These are phyloP conservation scores for Cynodonichthys magdalenae DNA, from an alignment of 2,797 vertebrate species.

Conservation along the genomic window DNA sequence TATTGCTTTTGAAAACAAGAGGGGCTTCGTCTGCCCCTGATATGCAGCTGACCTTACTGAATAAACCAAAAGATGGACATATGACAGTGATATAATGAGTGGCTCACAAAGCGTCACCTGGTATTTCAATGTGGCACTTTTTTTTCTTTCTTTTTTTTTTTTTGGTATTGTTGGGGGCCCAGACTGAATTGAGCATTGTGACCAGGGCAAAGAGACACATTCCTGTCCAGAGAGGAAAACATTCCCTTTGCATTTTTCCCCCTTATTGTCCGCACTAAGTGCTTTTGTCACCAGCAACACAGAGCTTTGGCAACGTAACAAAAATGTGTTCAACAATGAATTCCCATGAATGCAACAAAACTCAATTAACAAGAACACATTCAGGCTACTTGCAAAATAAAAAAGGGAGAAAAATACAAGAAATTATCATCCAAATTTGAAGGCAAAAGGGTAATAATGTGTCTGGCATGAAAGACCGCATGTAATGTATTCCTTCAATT, in stretches of 20 bases:
- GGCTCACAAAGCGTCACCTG: slow-evolving; percentile 66
- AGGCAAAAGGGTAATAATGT: not conserved
- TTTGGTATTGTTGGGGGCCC: slow-evolving; percentile 7
- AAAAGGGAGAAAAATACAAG: too few species aligned
- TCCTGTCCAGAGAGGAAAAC: slow-evolving; percentile 57
- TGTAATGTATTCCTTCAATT: not conserved
- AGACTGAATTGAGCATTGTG: slow-evolving; percentile 62
- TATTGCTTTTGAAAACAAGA: slow-evolving; percentile 32
- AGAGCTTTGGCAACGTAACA: slow-evolving; percentile 52
- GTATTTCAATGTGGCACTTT: slow-evolving; percentile 63
- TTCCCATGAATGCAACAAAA: slow-evolving; percentile 27
- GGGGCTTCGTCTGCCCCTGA: slow-evolving; percentile 28
- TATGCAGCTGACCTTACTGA: slow-evolving; percentile 40
- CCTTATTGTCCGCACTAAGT: slow-evolving; percentile 51
- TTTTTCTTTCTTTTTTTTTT: slow-evolving; percentile 5
- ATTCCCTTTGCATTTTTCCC: slow-evolving; percentile 39
- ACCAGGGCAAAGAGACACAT: slow-evolving; percentile 66
- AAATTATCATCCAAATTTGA: too few species aligned
- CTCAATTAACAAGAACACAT: slow-evolving; percentile 5
- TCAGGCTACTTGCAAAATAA: not conserved
- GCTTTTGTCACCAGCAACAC: slow-evolving; percentile 53
- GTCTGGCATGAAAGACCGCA: not conserved
- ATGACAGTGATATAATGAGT: slow-evolving; percentile 67
- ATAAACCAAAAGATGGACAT: slow-evolving; percentile 44
- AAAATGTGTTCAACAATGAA: slow-evolving; percentile 43